phyloP scores from a whole-genome alignment of 2,113 vertebrate species.

The Mesoclemmys tuberculata region DNA sequence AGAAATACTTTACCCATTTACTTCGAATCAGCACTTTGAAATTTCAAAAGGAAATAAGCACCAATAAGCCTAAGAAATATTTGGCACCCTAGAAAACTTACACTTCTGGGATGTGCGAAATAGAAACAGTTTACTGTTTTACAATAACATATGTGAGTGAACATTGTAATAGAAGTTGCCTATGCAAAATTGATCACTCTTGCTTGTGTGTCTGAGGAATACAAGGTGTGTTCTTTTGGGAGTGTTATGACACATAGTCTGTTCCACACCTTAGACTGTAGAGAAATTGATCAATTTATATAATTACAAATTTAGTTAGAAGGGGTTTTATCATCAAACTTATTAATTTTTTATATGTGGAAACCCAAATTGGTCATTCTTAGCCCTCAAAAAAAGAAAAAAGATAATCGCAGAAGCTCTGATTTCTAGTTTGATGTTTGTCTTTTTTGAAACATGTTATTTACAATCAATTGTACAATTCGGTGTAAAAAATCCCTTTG shows the following conservation, averaged over 20 bases:
- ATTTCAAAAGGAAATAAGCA: background rate
- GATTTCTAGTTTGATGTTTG: background rate
- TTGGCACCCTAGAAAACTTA: background rate
- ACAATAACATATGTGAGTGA: background rate
- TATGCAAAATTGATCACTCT: background rate
- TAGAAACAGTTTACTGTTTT: background rate
- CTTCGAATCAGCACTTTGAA: background rate
- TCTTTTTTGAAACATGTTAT: background rate
- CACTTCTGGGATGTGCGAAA: background rate
- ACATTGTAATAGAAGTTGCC: background rate
- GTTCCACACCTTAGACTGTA: accelerated
- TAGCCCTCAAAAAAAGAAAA: background rate
- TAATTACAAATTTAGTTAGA: background rate
- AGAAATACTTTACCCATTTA: background rate
- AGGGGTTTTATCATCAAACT: background rate
- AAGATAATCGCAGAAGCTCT: background rate
- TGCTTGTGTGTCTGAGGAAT: background rate
- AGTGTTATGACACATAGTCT: background rate
- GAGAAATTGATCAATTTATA: background rate
- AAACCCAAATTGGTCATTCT: background rate
- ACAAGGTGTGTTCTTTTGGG: background rate
- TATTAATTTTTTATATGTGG: background rate
- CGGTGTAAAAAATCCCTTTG: background rate
- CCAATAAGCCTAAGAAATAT: background rate
- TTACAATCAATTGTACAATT: background rate